Conservation (phyloP, 2,888 invertebrate genomes). For the Chalcis sispes region DNA sequence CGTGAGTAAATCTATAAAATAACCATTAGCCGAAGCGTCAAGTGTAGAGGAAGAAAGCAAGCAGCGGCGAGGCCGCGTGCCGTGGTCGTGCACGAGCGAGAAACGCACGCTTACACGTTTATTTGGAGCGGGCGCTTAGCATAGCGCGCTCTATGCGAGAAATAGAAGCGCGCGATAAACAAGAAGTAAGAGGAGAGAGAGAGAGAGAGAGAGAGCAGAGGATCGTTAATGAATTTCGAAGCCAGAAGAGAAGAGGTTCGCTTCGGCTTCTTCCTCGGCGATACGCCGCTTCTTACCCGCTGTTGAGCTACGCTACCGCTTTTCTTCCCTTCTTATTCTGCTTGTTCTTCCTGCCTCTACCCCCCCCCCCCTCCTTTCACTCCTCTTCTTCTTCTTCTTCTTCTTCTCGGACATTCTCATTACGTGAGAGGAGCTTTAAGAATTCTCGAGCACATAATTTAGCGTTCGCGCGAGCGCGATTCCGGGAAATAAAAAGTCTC, state of each 20-base stretch:
- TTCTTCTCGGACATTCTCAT: conserved; percentile 9
- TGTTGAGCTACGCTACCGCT: not conserved
- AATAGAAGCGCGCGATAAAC: conserved; percentile 19
- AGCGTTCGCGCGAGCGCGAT: conserved; percentile 1
- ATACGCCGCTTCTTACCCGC: not conserved
- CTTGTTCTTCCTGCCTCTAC: not conserved
- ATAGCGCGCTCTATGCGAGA: too few relatives aligned
- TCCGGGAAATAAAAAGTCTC: too few relatives aligned
- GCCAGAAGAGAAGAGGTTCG: not conserved
- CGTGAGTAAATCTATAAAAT: conserved; percentile 65
- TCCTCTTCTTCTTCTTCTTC: not conserved
- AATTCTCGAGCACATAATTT: conserved; percentile 16
- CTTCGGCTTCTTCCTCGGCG: not conserved
- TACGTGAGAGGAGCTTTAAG: conserved; percentile 21
- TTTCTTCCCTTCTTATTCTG: not conserved
- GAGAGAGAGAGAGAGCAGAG: not conserved
- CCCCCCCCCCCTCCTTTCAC: not conserved
- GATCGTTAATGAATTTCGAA: conserved; percentile 42
- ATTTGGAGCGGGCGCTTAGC: too few relatives aligned
- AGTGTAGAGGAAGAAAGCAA: conserved; percentile 61
- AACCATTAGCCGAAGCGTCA: conserved; percentile 63
- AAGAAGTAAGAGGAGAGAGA: not conserved
- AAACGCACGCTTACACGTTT: too few relatives aligned
- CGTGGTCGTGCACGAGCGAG: not conserved
- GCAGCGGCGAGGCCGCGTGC: not conserved